Percentiles rank a stretch among this genome's conserved stretches.
phyloP scores from a whole-genome alignment of 2,797 vertebrate genomes.

The Channa striata region DNA sequence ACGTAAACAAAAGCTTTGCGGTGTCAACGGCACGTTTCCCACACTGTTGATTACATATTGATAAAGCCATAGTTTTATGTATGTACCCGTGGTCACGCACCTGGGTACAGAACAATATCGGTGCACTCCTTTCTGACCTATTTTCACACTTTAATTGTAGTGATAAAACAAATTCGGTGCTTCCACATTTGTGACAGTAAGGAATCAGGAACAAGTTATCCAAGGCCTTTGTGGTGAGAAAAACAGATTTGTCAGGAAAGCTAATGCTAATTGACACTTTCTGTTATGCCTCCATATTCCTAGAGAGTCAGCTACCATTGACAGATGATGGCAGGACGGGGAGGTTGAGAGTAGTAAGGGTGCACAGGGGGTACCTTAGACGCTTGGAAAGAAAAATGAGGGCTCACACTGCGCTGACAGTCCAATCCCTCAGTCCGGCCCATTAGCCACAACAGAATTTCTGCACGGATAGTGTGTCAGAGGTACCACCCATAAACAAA shows the following conservation, averaged over 20 bases:
- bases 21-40: conserved; percentile 57
- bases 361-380: conserved; percentile 82
- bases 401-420: conserved; percentile 89
- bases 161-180: conserved; percentile 56
- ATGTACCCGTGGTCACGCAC: conserved; percentile 11
- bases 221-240: conserved; percentile 74
- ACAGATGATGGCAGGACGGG: conserved; percentile 91
- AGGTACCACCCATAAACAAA: conserved; percentile 91
- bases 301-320: conserved; percentile 87
- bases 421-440: conserved; percentile 92
- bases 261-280: conserved; percentile 92
- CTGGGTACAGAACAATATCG: conserved; percentile 1
- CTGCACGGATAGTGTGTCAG: conserved; percentile 84
- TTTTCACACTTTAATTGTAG: conserved; percentile 59
- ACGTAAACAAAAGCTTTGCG: conserved; percentile 71
- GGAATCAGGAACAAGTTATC: conserved; percentile 77
- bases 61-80: conserved; percentile 9
- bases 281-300: conserved; percentile 88
- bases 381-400: conserved; percentile 94
- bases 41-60: neutral
- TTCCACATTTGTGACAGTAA: conserved; percentile 61
- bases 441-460: conserved; percentile 87
- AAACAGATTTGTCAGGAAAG: conserved; percentile 83
- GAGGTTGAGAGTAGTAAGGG: conserved; percentile 79
- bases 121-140: conserved; percentile 63